Evolutionary conservation across 2,888 invertebrate genomes (phyloP).

Genomic region (Heliconius ismenius): DNA sequence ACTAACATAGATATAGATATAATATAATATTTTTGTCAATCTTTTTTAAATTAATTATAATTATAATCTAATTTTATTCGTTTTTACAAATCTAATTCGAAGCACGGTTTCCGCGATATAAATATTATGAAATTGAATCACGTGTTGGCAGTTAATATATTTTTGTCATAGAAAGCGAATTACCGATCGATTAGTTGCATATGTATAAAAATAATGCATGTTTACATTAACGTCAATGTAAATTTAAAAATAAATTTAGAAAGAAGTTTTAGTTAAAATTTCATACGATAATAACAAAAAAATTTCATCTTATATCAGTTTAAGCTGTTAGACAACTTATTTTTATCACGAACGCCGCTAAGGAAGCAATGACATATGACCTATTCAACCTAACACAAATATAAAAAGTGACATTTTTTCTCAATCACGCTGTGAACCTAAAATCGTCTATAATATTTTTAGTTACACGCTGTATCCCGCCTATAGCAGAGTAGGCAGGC

Average conservation of each 20-base stretch:
- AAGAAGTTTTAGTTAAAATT: neutral
- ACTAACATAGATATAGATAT: neutral
- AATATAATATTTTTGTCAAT: neutral
- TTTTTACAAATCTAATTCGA: neutral
- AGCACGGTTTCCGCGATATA: conserved; percentile 2
- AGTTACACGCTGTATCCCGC: too few relatives aligned
- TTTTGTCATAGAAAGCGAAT: conserved; percentile 23
- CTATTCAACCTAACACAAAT: conserved; percentile 4
- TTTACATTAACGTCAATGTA: neutral
- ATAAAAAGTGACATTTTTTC: neutral
- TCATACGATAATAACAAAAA: neutral
- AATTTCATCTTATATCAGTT: neutral
- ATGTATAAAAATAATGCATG: conserved; percentile 9
- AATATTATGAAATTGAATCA: conserved; percentile 17
- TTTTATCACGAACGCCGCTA: neutral
- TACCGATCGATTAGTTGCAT: conserved; percentile 17
- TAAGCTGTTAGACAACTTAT: neutral
- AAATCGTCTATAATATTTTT: neutral
- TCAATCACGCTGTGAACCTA: too few relatives aligned
- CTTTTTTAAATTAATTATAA: neutral
- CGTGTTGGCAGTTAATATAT: neutral
- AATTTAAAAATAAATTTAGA: neutral
- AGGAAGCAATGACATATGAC: conserved; percentile 9
- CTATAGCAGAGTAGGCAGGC: too few relatives aligned
- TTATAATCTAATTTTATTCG: too few relatives aligned